Evolutionary conservation across 2,797 vertebrate genomes (phyloP).

Genomic region (Fistularia tabacaria): DNA sequence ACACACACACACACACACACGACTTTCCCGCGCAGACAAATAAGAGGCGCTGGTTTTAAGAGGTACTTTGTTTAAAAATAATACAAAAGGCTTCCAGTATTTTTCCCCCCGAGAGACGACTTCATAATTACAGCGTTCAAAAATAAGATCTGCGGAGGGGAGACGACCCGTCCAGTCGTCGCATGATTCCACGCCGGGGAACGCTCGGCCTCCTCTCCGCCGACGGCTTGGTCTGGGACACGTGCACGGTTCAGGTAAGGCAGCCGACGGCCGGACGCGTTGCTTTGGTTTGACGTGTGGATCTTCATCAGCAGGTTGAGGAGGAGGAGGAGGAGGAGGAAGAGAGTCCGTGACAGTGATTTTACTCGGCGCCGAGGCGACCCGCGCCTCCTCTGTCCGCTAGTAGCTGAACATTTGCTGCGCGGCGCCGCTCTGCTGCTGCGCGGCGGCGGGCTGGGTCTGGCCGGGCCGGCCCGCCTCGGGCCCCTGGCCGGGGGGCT

Average conservation of each 20-base stretch:
- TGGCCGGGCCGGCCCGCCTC: conserved; percentile 57
- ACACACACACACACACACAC: not conserved
- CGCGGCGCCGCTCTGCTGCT: conserved; percentile 62
- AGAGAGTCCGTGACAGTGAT: conserved; percentile 10
- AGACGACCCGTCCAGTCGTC: too few species aligned
- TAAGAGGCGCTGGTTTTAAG: conserved; percentile 7
- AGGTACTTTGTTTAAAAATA: conserved; percentile 51
- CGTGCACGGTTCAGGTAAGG: conserved; percentile 27
- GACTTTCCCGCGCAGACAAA: conserved; percentile 5
- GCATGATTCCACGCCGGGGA: too few species aligned
- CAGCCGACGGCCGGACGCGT: conserved; percentile 29
- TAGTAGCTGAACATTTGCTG: conserved; percentile 94
- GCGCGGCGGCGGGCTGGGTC: conserved; percentile 55
- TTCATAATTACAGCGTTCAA: not conserved
- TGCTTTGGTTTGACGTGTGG: conserved; percentile 59
- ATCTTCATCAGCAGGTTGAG: conserved; percentile 5
- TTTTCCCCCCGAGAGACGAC: conserved; percentile 13
- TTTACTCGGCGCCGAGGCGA: conserved; percentile 36
- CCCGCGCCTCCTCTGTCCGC: conserved; percentile 50
- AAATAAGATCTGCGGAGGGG: conserved; percentile 23
- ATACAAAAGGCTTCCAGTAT: conserved; percentile 41
- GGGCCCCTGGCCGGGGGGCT: conserved; percentile 54
- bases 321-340: too few species aligned
- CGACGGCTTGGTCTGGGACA: too few species aligned
- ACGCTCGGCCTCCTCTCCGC: too few species aligned